Evolutionary conservation across 2,113 vertebrate species (phyloP).

Genomic region (Hylia prasina): DNA sequence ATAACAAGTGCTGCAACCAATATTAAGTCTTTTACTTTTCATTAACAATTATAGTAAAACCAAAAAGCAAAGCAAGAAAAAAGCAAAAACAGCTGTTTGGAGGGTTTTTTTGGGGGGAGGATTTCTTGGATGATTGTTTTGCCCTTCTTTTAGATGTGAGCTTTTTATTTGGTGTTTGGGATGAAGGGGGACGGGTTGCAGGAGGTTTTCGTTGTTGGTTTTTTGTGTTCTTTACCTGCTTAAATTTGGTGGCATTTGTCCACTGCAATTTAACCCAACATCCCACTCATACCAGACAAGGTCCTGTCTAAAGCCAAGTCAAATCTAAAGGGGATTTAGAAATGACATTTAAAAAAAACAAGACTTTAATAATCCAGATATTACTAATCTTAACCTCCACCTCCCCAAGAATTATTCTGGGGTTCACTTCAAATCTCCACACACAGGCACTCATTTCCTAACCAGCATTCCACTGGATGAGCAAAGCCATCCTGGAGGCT

Average conservation of each 20-base stretch:
- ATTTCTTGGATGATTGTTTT: neutral
- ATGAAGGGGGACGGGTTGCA: neutral
- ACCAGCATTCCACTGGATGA: neutral
- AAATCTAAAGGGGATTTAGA: neutral
- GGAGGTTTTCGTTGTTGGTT: rapidly evolving
- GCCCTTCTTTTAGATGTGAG: neutral
- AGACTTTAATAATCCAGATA: neutral
- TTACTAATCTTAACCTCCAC: neutral
- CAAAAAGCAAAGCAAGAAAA: neutral
- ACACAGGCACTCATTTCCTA: neutral
- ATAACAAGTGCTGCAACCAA: neutral
- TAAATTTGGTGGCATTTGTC: neutral
- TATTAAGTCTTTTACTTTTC: neutral
- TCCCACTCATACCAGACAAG: neutral
- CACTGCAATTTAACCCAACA: neutral
- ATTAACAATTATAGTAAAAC: neutral
- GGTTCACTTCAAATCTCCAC: neutral
- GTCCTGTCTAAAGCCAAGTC: neutral
- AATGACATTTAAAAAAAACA: neutral
- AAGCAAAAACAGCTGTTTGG: neutral
- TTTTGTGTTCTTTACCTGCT: neutral
- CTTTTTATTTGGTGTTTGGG: neutral
- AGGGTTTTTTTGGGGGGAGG: rapidly evolving
- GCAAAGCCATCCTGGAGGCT: neutral
- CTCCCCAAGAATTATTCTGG: neutral